Conservation (phyloP, 2,888 invertebrate species). For the Brachypalpus laphriformis region DNA sequence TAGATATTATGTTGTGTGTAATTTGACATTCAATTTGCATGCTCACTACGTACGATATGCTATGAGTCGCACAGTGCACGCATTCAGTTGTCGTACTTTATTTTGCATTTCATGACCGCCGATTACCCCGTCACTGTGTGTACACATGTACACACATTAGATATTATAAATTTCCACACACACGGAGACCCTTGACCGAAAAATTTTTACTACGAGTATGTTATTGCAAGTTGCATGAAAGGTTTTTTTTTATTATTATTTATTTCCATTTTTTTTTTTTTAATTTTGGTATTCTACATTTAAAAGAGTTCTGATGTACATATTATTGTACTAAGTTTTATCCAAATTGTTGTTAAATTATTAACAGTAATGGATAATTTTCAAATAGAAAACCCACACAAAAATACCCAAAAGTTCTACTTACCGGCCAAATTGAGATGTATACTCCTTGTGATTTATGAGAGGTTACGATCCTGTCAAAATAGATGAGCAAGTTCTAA, state of each 20-base stretch:
- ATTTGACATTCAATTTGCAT: slow-evolving; percentile 44
- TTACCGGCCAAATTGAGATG: too few relatives aligned
- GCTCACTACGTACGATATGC: neutral
- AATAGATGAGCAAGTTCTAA: too few relatives aligned
- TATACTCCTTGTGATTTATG: too few relatives aligned
- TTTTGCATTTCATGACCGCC: slow-evolving; percentile 55
- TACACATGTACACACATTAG: slow-evolving; percentile 12
- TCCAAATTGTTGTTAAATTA: too few relatives aligned
- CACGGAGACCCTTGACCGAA: slow-evolving; percentile 64
- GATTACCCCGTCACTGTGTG: slow-evolving; percentile 21
- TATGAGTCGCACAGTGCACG: neutral
- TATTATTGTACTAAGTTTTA: slow-evolving; percentile 17
- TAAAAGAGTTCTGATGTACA: slow-evolving; percentile 22
- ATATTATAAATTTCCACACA: slow-evolving; percentile 50
- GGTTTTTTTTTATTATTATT: too few relatives aligned
- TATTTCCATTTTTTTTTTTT: neutral
- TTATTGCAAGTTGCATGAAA: slow-evolving; percentile 33
- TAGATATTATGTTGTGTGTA: slow-evolving; percentile 16
- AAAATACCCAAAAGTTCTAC: too few relatives aligned
- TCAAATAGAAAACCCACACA: too few relatives aligned
- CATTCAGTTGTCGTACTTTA: slow-evolving; percentile 46
- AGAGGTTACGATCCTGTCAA: too few relatives aligned
- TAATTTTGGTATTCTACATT: slow-evolving; percentile 12
- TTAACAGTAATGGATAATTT: too few relatives aligned
- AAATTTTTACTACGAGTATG: slow-evolving; percentile 36